Evolutionary conservation across 1,140 invertebrate genomes (phyloP).

Genomic region (Nixonia krombeini): DNA sequence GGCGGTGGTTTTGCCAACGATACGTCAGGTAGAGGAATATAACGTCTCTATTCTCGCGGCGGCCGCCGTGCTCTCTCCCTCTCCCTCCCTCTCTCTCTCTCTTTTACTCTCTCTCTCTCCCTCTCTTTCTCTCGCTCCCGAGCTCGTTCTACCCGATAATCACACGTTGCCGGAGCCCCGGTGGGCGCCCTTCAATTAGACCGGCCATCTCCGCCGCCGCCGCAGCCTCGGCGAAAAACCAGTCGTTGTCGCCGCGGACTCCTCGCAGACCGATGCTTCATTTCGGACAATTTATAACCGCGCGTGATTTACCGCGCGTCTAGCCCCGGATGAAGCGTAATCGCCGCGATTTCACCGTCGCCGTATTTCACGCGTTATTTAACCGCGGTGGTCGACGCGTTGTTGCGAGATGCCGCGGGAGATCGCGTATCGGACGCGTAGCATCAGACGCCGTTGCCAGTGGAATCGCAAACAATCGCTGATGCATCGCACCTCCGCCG

Average conservation of each 20-base stretch:
- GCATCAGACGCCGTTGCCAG: too few species aligned
- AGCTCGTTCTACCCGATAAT: slow-evolving; percentile 58
- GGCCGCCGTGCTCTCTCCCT: slow-evolving; percentile 51
- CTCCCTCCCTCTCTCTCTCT: too few species aligned
- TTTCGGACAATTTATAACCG: slow-evolving; percentile 43
- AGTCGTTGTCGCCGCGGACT: slow-evolving; percentile 36
- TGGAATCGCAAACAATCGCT: too few species aligned
- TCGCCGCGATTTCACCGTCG: too few species aligned
- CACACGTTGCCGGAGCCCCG: slow-evolving; percentile 54
- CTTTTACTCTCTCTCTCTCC: too few species aligned
- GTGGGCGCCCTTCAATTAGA: slow-evolving; percentile 57
- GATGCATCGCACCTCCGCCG: slow-evolving; percentile 13
- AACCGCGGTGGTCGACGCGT: too few species aligned
- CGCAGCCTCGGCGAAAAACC: slow-evolving; percentile 48
- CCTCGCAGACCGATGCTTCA: slow-evolving; percentile 37
- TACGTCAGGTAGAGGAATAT: slow-evolving; percentile 50
- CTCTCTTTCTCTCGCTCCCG: too few species aligned
- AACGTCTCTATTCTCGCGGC: slow-evolving; percentile 61
- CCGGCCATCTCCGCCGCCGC: slow-evolving; percentile 43
- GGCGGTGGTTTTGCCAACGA: slow-evolving; percentile 34
- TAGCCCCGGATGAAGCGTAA: too few species aligned
- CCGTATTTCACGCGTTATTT: too few species aligned
- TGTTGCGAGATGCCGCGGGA: too few species aligned
- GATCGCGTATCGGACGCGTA: too few species aligned
- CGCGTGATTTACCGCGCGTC: too few species aligned